phyloP scores from a whole-genome alignment of 1,140 invertebrate species.

The Goniozus legneri region DNA sequence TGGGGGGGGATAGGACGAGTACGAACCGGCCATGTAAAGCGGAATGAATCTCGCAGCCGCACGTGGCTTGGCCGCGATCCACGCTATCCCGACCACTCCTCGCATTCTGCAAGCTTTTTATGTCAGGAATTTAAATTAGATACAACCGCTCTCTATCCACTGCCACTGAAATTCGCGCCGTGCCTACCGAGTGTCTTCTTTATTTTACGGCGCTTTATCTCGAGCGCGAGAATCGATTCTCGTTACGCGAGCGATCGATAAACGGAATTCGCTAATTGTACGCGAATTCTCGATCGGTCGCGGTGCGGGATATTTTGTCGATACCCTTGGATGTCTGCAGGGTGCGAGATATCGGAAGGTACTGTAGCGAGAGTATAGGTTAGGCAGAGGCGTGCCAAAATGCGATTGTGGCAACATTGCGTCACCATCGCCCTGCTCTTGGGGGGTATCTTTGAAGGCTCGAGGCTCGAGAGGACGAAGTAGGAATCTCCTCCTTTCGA shows the following conservation, averaged over 20 bases:
- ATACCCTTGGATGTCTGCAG: slow-evolving; percentile 23
- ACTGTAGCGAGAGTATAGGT: slow-evolving; percentile 21
- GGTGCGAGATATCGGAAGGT: slow-evolving; percentile 26
- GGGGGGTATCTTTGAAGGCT: slow-evolving; percentile 43
- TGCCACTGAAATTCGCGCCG: slow-evolving; percentile 33
- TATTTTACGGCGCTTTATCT: slow-evolving; percentile 36
- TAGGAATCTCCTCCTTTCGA: slow-evolving; percentile 48
- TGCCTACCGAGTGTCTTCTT: slow-evolving; percentile 37
- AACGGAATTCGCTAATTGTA: neutral
- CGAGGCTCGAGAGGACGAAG: slow-evolving; percentile 40
- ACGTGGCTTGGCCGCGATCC: slow-evolving; percentile 46
- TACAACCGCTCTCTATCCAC: slow-evolving; percentile 35
- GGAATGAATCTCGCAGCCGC: slow-evolving; percentile 46
- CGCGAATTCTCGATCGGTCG: neutral
- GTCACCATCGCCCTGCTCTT: slow-evolving; percentile 41
- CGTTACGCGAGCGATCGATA: slow-evolving; percentile 18
- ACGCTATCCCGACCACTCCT: slow-evolving; percentile 35
- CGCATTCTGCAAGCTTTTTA: slow-evolving; percentile 42
- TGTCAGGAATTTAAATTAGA: slow-evolving; percentile 47
- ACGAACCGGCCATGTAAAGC: slow-evolving; percentile 38
- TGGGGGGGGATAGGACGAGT: slow-evolving; percentile 18
- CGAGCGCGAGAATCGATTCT: slow-evolving; percentile 13
- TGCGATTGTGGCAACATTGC: slow-evolving; percentile 51
- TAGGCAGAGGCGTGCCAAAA: slow-evolving; percentile 39
- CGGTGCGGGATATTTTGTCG: slow-evolving; percentile 7